These are phyloP conservation scores for Peromyscus aztecus DNA, from an alignment of 2,797 vertebrate species.

Conservation along the genomic window DNA sequence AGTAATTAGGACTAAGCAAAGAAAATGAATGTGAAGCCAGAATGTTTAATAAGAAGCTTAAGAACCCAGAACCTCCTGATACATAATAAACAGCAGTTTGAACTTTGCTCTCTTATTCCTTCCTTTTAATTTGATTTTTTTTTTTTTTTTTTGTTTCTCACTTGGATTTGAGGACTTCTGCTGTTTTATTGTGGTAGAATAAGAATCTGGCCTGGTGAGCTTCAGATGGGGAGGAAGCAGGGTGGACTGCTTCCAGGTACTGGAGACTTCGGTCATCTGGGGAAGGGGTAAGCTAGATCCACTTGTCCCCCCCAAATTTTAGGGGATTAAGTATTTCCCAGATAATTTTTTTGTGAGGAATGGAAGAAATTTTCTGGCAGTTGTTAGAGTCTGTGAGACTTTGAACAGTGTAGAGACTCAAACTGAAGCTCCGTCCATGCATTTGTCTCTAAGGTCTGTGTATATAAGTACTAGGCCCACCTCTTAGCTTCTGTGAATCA, in stretches of 20 bases:
- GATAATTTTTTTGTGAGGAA: constrained; percentile 13
- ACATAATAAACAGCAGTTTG: constrained; percentile 60
- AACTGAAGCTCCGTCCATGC: constrained; percentile 10
- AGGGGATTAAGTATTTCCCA: constrained; percentile 45
- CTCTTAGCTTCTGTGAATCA: neutral
- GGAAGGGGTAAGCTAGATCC: neutral
- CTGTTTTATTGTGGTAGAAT: constrained; percentile 49
- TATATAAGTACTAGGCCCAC: neutral
- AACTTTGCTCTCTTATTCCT: constrained; percentile 55
- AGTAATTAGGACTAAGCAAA: constrained; percentile 74
- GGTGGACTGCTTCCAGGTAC: neutral
- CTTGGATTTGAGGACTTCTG: neutral
- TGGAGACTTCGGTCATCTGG: constrained; percentile 1
- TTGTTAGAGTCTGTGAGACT: constrained; percentile 45
- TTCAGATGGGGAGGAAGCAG: neutral
- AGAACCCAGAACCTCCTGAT: constrained; percentile 46
- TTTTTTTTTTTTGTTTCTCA: neutral
- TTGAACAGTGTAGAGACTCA: constrained; percentile 57
- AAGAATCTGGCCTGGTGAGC: constrained; percentile 43
- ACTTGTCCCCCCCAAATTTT: neutral
- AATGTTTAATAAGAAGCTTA: constrained; percentile 74
- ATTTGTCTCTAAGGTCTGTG: constrained; percentile 39
- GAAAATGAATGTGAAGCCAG: constrained; percentile 70
- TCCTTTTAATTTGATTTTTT: constrained; percentile 35
- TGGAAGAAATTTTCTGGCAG: constrained; percentile 45